Percentiles rank a stretch among this genome's conserved stretches.
Evolutionary conservation across 2,113 vertebrate genomes (phyloP).

Genomic region (Galeopterus variegatus): DNA sequence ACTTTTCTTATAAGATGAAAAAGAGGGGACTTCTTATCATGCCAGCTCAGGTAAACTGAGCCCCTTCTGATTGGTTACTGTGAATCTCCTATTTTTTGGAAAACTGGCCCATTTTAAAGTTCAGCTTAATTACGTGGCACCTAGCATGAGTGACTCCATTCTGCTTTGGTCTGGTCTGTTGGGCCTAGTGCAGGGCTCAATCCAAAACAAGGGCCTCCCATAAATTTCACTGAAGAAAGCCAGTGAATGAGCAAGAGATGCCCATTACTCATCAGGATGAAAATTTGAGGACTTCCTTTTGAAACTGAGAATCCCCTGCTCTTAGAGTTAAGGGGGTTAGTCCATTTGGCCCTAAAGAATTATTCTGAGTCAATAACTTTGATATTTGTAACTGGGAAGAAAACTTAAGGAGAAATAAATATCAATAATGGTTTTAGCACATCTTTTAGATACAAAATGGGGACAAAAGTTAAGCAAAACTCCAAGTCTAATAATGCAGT

Average conservation of each 20-base stretch:
- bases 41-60: background rate
- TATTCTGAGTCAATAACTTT: conserved; percentile 56
- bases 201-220: background rate
- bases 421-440: background rate
- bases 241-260: background rate
- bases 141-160: background rate
- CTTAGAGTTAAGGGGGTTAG: background rate
- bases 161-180: background rate
- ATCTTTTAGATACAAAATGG: conserved; percentile 20
- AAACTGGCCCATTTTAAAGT: background rate
- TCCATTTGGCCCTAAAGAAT: conserved; percentile 33
- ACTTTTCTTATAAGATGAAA: background rate
- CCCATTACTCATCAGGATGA: background rate
- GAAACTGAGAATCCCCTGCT: background rate
- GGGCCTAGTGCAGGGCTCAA: background rate
- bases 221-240: background rate
- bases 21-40: background rate
- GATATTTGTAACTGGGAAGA: conserved; percentile 62
- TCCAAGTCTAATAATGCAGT: conserved; percentile 24
- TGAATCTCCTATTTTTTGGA: background rate
- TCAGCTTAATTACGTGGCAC: background rate
- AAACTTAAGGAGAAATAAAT: conserved; percentile 44
- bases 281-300: background rate
- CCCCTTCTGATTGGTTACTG: background rate
- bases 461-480: conserved; percentile 56